Percentiles rank a stretch among this genome's conserved stretches.
phyloP scores from a whole-genome alignment of 2,888 invertebrate genomes.

The Archips xylosteana region DNA sequence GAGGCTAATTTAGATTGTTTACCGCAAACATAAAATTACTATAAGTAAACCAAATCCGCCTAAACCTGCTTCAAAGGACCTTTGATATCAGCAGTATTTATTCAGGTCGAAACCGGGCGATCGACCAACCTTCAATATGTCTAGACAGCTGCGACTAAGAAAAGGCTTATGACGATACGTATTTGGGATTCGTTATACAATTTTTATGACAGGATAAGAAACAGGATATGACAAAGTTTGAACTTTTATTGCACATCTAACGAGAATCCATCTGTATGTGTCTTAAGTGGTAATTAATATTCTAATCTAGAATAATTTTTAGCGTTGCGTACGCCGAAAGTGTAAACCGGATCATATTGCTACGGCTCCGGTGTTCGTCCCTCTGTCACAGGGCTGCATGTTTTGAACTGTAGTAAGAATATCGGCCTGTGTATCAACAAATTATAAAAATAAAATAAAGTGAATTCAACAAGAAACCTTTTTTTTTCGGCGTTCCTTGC shows the following conservation, averaged over 20 bases:
- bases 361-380: too few species aligned
- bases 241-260: neutral
- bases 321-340: too few species aligned
- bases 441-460: too few species aligned
- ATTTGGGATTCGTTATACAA: constrained; percentile 10
- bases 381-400: too few species aligned
- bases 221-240: neutral
- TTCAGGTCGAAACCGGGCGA: constrained; percentile 21
- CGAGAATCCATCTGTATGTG: neutral
- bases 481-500: too few species aligned
- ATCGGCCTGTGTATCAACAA: too few species aligned
- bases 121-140: constrained; percentile 28
- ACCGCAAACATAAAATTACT: constrained; percentile 1
- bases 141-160: constrained; percentile 17
- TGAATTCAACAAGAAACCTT: too few species aligned
- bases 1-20: neutral
- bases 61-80: constrained; percentile 9
- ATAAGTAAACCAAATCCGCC: constrained; percentile 30
- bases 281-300: neutral
- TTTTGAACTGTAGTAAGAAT: too few species aligned
- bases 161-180: constrained; percentile 9
- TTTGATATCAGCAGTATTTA: constrained; percentile 30
- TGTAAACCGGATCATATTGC: too few species aligned
- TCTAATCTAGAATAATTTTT: too few species aligned
- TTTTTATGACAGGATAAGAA: constrained; percentile 13